phyloP scores from a whole-genome alignment of 2,888 invertebrate species.

The Aplocera efformata region DNA sequence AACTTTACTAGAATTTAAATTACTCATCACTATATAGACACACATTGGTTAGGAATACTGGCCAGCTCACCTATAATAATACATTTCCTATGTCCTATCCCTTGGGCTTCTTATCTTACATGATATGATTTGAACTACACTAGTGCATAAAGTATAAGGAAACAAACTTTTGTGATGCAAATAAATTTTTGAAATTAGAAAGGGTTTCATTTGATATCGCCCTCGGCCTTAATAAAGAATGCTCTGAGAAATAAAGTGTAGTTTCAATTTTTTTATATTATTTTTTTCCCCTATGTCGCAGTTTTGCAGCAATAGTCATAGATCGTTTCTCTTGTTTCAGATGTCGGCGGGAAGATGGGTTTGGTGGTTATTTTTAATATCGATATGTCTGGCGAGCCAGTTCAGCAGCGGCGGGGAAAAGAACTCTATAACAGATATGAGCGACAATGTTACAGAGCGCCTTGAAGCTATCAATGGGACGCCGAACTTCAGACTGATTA shows the following conservation, averaged over 20 bases:
- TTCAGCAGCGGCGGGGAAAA: constrained; percentile 57
- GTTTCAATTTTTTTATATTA: constrained; percentile 66
- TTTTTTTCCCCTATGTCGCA: constrained; percentile 33
- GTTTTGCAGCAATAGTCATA: constrained; percentile 40
- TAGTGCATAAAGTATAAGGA: constrained; percentile 30
- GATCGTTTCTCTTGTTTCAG: constrained; percentile 68
- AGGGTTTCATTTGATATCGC: constrained; percentile 76
- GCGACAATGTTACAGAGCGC: constrained; percentile 57
- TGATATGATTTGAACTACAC: constrained; percentile 26
- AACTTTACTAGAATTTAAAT: too few relatives aligned
- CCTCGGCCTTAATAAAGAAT: constrained; percentile 71
- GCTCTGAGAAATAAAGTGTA: constrained; percentile 65
- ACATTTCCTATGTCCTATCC: constrained; percentile 37
- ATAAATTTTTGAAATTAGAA: constrained; percentile 63
- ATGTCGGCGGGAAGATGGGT: constrained; percentile 58
- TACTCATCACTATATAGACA: background rate
- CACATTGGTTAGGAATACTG: constrained; percentile 16
- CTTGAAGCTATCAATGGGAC: constrained; percentile 80
- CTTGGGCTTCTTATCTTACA: constrained; percentile 36
- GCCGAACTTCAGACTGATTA: constrained; percentile 76
- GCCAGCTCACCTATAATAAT: constrained; percentile 28
- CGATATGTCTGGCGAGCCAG: constrained; percentile 57
- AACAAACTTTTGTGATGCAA: constrained; percentile 46
- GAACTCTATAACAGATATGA: constrained; percentile 56
- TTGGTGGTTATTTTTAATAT: constrained; percentile 44